phyloP scores from a whole-genome alignment of 2,888 invertebrate genomes.

The Apeira syringaria region DNA sequence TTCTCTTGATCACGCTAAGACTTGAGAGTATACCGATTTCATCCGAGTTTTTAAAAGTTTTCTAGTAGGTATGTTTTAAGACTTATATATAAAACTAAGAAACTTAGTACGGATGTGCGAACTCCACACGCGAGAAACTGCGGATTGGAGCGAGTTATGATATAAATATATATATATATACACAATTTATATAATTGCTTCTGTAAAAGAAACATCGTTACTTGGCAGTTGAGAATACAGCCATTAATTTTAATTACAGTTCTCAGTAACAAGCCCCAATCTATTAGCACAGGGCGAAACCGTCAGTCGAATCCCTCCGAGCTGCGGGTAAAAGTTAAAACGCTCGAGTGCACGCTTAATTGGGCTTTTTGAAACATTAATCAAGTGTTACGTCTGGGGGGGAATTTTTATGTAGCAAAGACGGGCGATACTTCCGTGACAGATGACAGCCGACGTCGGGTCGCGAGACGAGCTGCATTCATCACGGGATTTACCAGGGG shows the following conservation, averaged over 20 bases:
- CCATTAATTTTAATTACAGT: slow-evolving; percentile 27
- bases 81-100: too few species aligned
- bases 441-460: slow-evolving; percentile 56
- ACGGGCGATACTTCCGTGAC: slow-evolving; percentile 63
- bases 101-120: too few species aligned
- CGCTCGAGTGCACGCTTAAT: slow-evolving; percentile 70
- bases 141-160: too few species aligned
- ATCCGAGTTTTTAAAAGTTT: too few species aligned
- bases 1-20: too few species aligned
- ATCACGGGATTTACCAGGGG: slow-evolving; percentile 47
- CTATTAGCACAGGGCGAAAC: slow-evolving; percentile 29
- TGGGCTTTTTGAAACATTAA: slow-evolving; percentile 81
- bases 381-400: slow-evolving; percentile 71
- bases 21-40: too few species aligned
- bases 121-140: too few species aligned
- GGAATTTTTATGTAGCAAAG: slow-evolving; percentile 68
- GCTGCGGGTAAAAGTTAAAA: slow-evolving; percentile 64
- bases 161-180: too few species aligned
- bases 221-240: slow-evolving; percentile 5
- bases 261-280: slow-evolving; percentile 29
- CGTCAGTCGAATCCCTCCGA: slow-evolving; percentile 27
- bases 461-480: slow-evolving; percentile 57
- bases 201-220: background rate
- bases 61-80: too few species aligned
- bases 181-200: background rate